Evolutionary conservation across 2,888 invertebrate species (phyloP).

Genomic region (Hypsopygia costalis): DNA sequence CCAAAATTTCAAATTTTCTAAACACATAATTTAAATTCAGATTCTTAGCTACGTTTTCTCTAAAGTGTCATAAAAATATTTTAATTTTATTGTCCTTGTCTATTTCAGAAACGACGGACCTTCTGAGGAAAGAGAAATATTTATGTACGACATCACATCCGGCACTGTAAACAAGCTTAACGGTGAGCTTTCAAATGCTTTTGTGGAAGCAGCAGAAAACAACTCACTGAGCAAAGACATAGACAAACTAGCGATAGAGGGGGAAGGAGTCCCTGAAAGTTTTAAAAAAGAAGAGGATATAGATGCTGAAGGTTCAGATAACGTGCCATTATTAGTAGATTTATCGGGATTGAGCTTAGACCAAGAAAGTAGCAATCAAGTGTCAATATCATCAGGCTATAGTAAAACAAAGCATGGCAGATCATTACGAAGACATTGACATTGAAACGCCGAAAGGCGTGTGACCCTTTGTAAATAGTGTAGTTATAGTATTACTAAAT

Average conservation of each 20-base stretch:
- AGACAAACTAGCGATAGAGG: constrained; percentile 78
- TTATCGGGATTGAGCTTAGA: constrained; percentile 66
- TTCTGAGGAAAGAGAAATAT: constrained; percentile 87
- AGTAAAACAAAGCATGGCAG: constrained; percentile 77
- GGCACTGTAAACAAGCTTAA: constrained; percentile 88
- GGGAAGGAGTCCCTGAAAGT: constrained; percentile 67
- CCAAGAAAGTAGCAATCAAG: constrained; percentile 55
- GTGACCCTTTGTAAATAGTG: constrained; percentile 66
- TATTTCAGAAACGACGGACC: constrained; percentile 70
- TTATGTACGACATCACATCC: constrained; percentile 90
- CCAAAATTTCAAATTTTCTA: too few relatives aligned
- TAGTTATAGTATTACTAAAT: constrained; percentile 66
- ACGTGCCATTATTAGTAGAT: constrained; percentile 77
- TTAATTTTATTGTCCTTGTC: too few relatives aligned
- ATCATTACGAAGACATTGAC: constrained; percentile 63
- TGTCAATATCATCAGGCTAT: constrained; percentile 74
- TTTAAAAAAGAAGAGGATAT: constrained; percentile 54
- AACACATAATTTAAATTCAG: too few relatives aligned
- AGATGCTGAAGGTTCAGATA: constrained; percentile 63
- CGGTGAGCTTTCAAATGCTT: constrained; percentile 91
- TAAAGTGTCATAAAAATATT: too few relatives aligned
- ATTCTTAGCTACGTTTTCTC: too few relatives aligned
- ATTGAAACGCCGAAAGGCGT: constrained; percentile 37
- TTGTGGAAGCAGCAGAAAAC: constrained; percentile 93
- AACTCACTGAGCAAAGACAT: constrained; percentile 86